phyloP scores from a whole-genome alignment of 2,797 vertebrate genomes.

The Tapirus indicus region DNA sequence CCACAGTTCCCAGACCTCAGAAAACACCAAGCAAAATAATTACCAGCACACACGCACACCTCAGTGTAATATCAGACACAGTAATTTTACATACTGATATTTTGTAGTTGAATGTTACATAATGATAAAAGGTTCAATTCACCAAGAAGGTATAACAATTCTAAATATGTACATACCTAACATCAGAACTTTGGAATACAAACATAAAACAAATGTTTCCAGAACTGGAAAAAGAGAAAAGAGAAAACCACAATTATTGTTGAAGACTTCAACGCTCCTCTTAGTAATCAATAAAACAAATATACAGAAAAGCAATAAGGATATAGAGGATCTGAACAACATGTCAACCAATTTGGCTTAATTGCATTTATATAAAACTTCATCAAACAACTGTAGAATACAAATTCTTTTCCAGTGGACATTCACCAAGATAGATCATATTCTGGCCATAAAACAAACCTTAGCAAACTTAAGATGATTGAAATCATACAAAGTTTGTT shows the following conservation, averaged over 20 bases:
- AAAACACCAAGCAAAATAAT: not conserved
- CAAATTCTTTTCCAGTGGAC: not conserved
- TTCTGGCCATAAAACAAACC: not conserved
- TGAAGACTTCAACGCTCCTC: not conserved
- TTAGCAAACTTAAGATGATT: not conserved
- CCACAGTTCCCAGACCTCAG: not conserved
- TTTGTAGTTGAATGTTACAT: not conserved
- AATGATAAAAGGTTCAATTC: not conserved
- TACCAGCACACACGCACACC: not conserved
- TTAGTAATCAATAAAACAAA: constrained; percentile 5
- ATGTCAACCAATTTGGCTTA: not conserved
- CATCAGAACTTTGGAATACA: not conserved
- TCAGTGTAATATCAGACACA: not conserved
- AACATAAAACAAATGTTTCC: not conserved
- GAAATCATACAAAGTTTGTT: not conserved
- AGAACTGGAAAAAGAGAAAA: not conserved
- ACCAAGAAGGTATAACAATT: not conserved
- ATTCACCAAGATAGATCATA: not conserved
- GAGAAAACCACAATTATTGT: not conserved
- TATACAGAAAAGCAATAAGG: not conserved
- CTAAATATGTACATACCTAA: not conserved
- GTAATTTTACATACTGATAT: no score
- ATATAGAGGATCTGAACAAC: not conserved
- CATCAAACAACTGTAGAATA: not conserved
- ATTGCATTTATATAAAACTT: not conserved